Evolutionary conservation across 2,797 vertebrate genomes (phyloP), one percentile per base, ranked within the genome.

Genomic region (Darevskia mixta): DNA sequence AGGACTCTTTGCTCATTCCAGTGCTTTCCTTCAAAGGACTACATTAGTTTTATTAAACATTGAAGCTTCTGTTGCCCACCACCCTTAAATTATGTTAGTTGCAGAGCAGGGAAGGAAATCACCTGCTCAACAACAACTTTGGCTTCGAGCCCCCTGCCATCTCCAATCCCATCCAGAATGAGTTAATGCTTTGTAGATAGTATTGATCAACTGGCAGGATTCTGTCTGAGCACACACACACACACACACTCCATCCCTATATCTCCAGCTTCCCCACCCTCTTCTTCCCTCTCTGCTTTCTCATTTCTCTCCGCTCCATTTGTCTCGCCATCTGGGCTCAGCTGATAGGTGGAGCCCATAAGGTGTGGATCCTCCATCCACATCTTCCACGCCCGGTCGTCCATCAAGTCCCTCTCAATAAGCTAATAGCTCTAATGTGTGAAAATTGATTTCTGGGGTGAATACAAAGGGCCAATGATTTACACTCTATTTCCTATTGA

Each of bases 381-480:
- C 90, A 77, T 27, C 86, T 58, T 10, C 89, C 89, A 91, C 90
- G 88, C 77, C 32, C 85, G 38, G 85, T 94, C 93, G 96, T 97
- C 96, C 91, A 93, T 98, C 97, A 97, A 96, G 93, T 94, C 92
- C 92, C 96, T 97, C 97, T 98, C 97, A 97, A 98, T 97, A 97
- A 98, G 95, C 96, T 98, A 98, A 98, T 98, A 97, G 97, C 97
- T 95, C 97, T 98, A 98, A 98, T 98, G 98, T 98, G 98, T 98
- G 98, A 99, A 98, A 98, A 99, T 98, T 98, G 98, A 99, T 98
- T 99, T 98, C 97, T 96, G 97, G 98, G 97, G 95, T 91, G 96
- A 95, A 92, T 1, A 95, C 93, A 88, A 87, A 96, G 94, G 95
- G 87, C 27, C 94, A 90, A 94, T 98, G 98, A 98, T 98, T 98